These are phyloP conservation scores for Drosophila pruinosa DNA, from an alignment of 1,140 invertebrate genomes.

Conservation along the genomic window DNA sequence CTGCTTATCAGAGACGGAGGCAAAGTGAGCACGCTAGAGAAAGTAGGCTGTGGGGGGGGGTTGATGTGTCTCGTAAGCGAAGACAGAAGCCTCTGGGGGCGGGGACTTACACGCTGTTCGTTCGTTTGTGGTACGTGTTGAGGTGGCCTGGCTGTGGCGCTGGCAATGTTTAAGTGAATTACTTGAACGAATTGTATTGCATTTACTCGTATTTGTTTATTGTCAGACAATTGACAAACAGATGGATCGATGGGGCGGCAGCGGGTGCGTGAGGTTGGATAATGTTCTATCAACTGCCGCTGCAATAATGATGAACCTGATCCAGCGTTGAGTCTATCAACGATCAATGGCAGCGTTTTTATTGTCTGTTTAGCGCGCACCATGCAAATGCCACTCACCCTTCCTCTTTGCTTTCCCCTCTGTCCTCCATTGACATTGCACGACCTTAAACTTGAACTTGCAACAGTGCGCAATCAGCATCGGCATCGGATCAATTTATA, in stretches of 20 bases:
- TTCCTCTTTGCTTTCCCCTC: not conserved
- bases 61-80: not conserved
- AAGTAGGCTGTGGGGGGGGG: not conserved
- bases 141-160: slow-evolving; percentile 7
- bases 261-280: slow-evolving; percentile 35
- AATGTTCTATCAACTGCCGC: slow-evolving; percentile 63
- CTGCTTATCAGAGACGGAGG: slow-evolving; percentile 25
- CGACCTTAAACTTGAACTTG: slow-evolving; percentile 68
- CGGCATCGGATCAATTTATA: slow-evolving; percentile 21
- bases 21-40: not conserved
- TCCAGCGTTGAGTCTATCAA: slow-evolving; percentile 12
- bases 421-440: not conserved
- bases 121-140: slow-evolving; percentile 10
- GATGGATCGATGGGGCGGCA: not conserved
- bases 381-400: not conserved
- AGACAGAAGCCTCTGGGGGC: not conserved
- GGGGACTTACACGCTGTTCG: slow-evolving; percentile 27
- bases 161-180: slow-evolving; percentile 42
- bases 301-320: slow-evolving; percentile 3
- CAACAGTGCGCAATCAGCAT: slow-evolving; percentile 11
- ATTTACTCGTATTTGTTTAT: slow-evolving; percentile 54
- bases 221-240: slow-evolving; percentile 63
- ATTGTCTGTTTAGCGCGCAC: slow-evolving; percentile 12
- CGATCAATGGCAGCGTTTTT: slow-evolving; percentile 33
- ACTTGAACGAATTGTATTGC: slow-evolving; percentile 57